Percentiles rank a stretch among this genome's conserved stretches.
phyloP scores from a whole-genome alignment of 2,113 vertebrate species.

The Pao palembangensis region DNA sequence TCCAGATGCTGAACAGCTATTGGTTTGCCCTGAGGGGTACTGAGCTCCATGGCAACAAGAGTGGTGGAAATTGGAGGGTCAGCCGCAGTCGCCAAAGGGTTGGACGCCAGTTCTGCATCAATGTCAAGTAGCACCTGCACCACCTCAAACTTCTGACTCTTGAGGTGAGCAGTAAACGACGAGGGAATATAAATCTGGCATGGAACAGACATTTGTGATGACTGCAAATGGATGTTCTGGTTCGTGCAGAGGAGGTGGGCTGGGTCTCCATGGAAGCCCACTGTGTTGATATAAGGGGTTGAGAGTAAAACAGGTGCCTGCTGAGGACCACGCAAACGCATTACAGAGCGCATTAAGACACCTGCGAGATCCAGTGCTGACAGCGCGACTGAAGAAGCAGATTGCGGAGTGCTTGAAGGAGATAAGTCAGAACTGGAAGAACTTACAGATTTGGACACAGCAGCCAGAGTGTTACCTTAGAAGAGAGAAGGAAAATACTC shows the following conservation, averaged over 20 bases:
- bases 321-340: slow-evolving; percentile 45
- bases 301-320: slow-evolving; percentile 59
- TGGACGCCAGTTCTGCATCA: slow-evolving; percentile 34
- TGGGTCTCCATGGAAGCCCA: slow-evolving; percentile 64
- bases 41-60: slow-evolving; percentile 76
- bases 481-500: slow-evolving; percentile 10
- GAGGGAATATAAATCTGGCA: slow-evolving; percentile 69
- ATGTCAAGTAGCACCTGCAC: slow-evolving; percentile 70
- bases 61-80: slow-evolving; percentile 71
- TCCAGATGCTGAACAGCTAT: slow-evolving; percentile 66
- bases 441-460: slow-evolving; percentile 26
- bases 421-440: slow-evolving; percentile 2
- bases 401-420: slow-evolving; percentile 4
- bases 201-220: not conserved
- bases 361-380: slow-evolving; percentile 60
- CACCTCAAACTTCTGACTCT: slow-evolving; percentile 57
- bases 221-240: not conserved
- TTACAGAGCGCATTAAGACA: slow-evolving; percentile 63
- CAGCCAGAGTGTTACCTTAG: slow-evolving; percentile 68
- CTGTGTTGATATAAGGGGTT: slow-evolving; percentile 54
- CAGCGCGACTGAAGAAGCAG: slow-evolving; percentile 26
- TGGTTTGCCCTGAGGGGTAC: slow-evolving; percentile 63
- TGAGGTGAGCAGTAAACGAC: slow-evolving; percentile 53
- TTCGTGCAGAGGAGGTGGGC: slow-evolving; percentile 64
- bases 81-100: slow-evolving; percentile 50